Conservation (phyloP, 2,797 vertebrate species). For the Peromyscus eremicus region DNA sequence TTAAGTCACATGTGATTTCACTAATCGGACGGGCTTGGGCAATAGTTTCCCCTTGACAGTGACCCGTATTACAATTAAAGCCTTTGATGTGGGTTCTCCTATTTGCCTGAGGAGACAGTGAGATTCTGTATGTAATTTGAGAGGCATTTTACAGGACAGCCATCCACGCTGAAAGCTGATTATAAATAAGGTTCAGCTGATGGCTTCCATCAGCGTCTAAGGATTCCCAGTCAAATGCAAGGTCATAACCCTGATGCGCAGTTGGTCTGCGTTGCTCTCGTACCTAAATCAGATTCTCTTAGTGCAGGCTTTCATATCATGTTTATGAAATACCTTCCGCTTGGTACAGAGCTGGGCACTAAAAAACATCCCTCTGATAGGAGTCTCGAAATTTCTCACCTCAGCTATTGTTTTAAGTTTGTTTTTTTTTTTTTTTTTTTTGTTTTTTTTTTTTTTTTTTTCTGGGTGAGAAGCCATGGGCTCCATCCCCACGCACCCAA, state of each 20-base stretch:
- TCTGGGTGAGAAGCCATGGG: not conserved
- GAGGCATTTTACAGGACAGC: constrained; percentile 82
- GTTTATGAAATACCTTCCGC: constrained; percentile 88
- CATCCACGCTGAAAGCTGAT: constrained; percentile 85
- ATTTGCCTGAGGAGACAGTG: constrained; percentile 86
- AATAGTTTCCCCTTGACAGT: constrained; percentile 84
- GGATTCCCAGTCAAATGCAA: constrained; percentile 87
- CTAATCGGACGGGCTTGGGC: constrained; percentile 78
- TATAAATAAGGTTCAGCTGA: constrained; percentile 88
- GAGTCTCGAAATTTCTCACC: constrained; percentile 53
- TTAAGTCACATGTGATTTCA: constrained; percentile 76
- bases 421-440: not conserved
- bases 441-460: not conserved
- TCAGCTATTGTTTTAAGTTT: not conserved
- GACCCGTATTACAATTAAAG: constrained; percentile 86
- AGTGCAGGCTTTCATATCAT: constrained; percentile 87
- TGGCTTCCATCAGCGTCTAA: constrained; percentile 85
- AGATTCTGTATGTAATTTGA: constrained; percentile 87
- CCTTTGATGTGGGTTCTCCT: constrained; percentile 79
- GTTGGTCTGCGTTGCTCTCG: constrained; percentile 82
- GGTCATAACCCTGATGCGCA: constrained; percentile 84
- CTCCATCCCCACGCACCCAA: not conserved
- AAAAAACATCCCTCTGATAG: constrained; percentile 75
- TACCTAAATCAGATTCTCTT: constrained; percentile 87
- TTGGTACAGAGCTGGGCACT: constrained; percentile 83